These are phyloP conservation scores for Paracanthobrama guichenoti DNA, from an alignment of 2,113 vertebrate genomes.

Conservation along the genomic window DNA sequence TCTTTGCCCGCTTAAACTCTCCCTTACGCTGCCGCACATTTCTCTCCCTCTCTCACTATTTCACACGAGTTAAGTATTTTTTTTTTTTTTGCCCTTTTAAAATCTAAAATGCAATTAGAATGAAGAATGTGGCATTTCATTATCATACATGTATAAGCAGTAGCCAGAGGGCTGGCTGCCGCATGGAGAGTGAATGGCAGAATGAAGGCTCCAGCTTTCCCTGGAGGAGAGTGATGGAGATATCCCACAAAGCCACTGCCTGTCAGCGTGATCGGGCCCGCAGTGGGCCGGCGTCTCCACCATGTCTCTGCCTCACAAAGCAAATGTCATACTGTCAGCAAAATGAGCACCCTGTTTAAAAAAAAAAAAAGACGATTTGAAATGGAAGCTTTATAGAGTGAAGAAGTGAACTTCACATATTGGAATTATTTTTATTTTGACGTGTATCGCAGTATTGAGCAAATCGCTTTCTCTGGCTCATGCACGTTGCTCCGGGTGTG, in stretches of 20 bases:
- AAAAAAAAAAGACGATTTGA: slow-evolving; percentile 32
- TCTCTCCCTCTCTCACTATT: not conserved
- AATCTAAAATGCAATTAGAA: slow-evolving; percentile 55
- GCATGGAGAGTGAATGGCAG: slow-evolving; percentile 44
- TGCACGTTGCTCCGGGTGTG: too few relatives aligned
- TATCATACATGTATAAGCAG: slow-evolving; percentile 64
- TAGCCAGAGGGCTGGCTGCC: slow-evolving; percentile 59
- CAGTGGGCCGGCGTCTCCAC: slow-evolving; percentile 73
- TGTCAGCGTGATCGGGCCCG: slow-evolving; percentile 72
- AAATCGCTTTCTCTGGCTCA: not conserved
- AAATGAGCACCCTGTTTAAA: slow-evolving; percentile 20
- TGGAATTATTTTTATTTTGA: slow-evolving; percentile 40
- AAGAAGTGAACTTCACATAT: slow-evolving; percentile 62
- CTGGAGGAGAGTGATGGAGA: slow-evolving; percentile 71
- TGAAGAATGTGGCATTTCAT: slow-evolving; percentile 69
- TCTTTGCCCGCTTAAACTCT: slow-evolving; percentile 3
- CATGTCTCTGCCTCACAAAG: slow-evolving; percentile 73
- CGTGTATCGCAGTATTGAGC: not conserved
- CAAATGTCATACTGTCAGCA: slow-evolving; percentile 82
- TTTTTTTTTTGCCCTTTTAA: slow-evolving; percentile 56
- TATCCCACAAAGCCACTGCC: slow-evolving; percentile 71
- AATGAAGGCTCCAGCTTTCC: slow-evolving; percentile 56
- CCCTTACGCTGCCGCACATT: not conserved
- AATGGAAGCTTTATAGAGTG: slow-evolving; percentile 39
- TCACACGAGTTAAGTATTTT: not conserved